Evolutionary conservation across 2,888 invertebrate species (phyloP).

Genomic region (Caradrina kadenii): DNA sequence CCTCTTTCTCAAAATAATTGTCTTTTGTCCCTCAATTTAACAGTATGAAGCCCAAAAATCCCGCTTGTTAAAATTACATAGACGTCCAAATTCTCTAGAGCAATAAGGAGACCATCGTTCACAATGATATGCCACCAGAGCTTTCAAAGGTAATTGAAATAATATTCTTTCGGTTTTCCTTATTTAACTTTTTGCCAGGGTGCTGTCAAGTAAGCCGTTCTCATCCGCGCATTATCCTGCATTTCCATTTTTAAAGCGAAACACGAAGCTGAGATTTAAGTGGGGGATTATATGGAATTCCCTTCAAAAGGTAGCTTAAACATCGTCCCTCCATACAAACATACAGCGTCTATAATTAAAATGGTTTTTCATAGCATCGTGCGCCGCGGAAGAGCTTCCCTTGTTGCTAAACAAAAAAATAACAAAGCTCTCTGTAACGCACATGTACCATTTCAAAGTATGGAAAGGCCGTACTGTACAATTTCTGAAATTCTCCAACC

Average conservation of each 20-base stretch:
- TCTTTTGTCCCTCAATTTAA: conserved; percentile 57
- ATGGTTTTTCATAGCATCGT: conserved; percentile 58
- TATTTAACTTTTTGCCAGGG: conserved; percentile 73
- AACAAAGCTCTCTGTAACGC: conserved; percentile 27
- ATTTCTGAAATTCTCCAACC: conserved; percentile 26
- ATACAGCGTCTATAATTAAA: conserved; percentile 63
- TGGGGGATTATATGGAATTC: conserved; percentile 71
- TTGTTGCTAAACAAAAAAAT: conserved; percentile 44
- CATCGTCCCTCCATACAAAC: conserved; percentile 61
- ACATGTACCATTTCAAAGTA: conserved; percentile 33
- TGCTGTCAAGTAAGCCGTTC: conserved; percentile 70
- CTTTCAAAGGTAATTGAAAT: conserved; percentile 73
- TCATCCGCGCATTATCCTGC: conserved; percentile 76
- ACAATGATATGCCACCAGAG: conserved; percentile 52
- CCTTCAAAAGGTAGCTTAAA: conserved; percentile 73
- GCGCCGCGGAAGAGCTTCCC: conserved; percentile 44
- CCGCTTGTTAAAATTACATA: conserved; percentile 27
- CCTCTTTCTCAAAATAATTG: conserved; percentile 69
- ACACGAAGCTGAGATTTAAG: conserved; percentile 73
- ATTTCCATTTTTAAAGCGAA: conserved; percentile 79
- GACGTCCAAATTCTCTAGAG: conserved; percentile 23
- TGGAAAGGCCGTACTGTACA: conserved; percentile 20
- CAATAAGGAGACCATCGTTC: conserved; percentile 19
- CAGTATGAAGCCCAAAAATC: conserved; percentile 30
- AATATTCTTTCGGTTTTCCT: conserved; percentile 68